These are phyloP conservation scores for Meliscaeva auricollis DNA, from an alignment of 2,888 invertebrate genomes.

Conservation along the genomic window DNA sequence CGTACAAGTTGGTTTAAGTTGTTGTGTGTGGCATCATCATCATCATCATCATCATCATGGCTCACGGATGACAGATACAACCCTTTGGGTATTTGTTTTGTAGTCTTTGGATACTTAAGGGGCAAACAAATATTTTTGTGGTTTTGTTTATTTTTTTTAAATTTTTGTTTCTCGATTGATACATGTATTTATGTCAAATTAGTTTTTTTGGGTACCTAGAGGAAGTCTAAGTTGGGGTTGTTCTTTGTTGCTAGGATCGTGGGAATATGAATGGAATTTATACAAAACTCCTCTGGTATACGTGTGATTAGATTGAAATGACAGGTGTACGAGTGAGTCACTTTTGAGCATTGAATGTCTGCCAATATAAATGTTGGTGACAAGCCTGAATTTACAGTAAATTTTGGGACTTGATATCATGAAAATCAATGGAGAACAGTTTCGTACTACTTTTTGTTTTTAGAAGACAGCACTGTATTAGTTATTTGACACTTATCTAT, in stretches of 20 bases:
- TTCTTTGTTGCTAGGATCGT: conserved; percentile 16
- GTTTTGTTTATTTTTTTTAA: conserved; percentile 34
- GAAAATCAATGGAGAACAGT: too few species aligned
- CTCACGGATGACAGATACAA: conserved; percentile 29
- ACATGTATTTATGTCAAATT: conserved; percentile 57
- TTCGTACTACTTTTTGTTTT: too few species aligned
- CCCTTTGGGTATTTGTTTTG: conserved; percentile 44
- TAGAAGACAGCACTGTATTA: too few species aligned
- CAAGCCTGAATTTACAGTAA: too few species aligned
- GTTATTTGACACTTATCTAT: too few species aligned
- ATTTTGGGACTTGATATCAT: too few species aligned
- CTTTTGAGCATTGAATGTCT: too few species aligned
- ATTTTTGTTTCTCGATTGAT: conserved; percentile 44
- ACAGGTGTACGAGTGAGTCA: conserved; percentile 1
- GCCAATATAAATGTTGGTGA: too few species aligned
- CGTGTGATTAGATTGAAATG: background rate
- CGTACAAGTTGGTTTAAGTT: conserved; percentile 15
- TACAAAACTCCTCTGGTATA: background rate
- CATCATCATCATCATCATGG: conserved; percentile 15
- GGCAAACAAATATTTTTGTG: conserved; percentile 46
- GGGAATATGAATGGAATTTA: conserved; percentile 27
- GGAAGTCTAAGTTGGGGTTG: conserved; percentile 15
- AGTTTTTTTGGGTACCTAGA: conserved; percentile 20
- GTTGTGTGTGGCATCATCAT: conserved; percentile 9
- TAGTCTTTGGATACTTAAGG: background rate